Base-by-base conservation (phyloP, 2,888 invertebrate genomes). In the Alcis repandata region DNA sequence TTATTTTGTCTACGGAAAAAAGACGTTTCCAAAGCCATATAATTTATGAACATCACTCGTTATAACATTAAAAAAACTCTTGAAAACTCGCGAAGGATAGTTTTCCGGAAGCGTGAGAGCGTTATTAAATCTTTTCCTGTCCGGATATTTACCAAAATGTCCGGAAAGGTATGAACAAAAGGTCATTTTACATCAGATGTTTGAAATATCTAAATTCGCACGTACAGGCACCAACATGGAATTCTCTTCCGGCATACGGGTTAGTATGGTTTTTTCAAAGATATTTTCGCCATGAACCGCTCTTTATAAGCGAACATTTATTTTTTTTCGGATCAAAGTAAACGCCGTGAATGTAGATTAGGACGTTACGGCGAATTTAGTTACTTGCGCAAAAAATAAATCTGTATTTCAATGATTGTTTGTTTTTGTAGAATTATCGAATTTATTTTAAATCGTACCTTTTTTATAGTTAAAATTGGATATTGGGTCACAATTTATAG, bases 171-270 rank as follows among this genome's bases (percentile, higher is more conserved):
- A 58, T 53, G 40, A 40, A 54, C 17, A 41, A 41, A 63, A 59
- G 63, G 59, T 48, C 59, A 48, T 49, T 54, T 38, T 33, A 20
- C 58, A 20, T 38, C 15, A 20, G 22, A 22, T 33, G 33, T 59
- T 48, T 59, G 41, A 54, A 59, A 53, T 49, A 59, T 64, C 48
- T 43, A 59, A 64, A 59, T 54, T 46, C 36, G 41, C 59, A 45
- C 59, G 27, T 27, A 27, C 27, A 27, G 20, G 19, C 10, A 49
- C 58, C 48, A 43, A 48, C 57, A 60, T 46, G 13, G 17, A 27
- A 57, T 51, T 58, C 32, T 45, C 56, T 66, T 66, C 65, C 65
- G 65, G 60, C 57, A 58, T 57, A 40, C n/a, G 8, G 41, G 38
- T 27, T 4, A 27, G 27, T 38, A n/a, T 43, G 57, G 51, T 33